Conservation (phyloP, 1,140 invertebrate species). For the Spodoptera frugiperda region DNA sequence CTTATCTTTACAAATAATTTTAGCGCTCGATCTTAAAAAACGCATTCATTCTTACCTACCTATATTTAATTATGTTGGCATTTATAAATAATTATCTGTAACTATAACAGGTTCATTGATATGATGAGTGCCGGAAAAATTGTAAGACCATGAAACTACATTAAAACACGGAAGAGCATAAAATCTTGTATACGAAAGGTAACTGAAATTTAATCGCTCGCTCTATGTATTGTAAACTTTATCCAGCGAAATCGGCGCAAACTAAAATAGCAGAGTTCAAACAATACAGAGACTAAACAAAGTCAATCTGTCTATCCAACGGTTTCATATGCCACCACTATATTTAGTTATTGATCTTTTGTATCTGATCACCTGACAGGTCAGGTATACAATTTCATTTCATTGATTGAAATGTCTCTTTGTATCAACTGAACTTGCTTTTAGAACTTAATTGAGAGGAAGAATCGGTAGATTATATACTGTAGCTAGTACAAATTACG, state of each 20-base stretch:
- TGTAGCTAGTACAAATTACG: no score
- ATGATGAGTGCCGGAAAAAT: no score
- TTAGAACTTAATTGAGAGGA: not conserved
- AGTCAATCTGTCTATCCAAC: constrained; percentile 62
- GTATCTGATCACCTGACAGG: not conserved
- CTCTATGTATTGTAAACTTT: constrained; percentile 34
- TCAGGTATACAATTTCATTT: constrained; percentile 4
- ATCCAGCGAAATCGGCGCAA: constrained; percentile 35
- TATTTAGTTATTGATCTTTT: constrained; percentile 43
- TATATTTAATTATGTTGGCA: no score
- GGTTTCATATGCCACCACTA: constrained; percentile 36
- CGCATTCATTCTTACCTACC: no score
- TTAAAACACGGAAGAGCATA: not conserved
- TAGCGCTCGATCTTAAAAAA: no score
- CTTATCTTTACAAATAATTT: no score
- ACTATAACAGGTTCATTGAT: no score
- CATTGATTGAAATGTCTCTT: not conserved
- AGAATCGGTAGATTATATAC: no score
- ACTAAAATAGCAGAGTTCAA: constrained; percentile 60
- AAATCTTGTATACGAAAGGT: not conserved
- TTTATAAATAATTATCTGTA: no score
- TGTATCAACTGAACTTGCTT: not conserved
- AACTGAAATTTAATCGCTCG: constrained; percentile 26
- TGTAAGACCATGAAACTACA: no score
- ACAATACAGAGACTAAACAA: constrained; percentile 72